A percentile compares a stretch with the other conserved stretches of the same genome.
phyloP scores from a whole-genome alignment of 1,140 invertebrate genomes.

The Drosophila tristis region DNA sequence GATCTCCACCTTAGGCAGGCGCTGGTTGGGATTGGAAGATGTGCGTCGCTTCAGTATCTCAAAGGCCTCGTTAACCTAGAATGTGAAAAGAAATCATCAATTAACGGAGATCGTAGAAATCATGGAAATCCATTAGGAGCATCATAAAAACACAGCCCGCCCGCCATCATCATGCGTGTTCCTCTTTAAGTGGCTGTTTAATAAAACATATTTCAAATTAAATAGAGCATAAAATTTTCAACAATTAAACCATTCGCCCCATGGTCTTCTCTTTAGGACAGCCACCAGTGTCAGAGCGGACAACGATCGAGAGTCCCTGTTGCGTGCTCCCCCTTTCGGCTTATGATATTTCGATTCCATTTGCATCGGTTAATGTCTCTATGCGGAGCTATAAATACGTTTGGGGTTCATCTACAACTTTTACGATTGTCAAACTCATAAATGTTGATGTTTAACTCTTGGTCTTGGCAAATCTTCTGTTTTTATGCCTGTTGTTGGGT shows the following conservation, averaged over 20 bases:
- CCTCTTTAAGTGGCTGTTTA: constrained; percentile 74
- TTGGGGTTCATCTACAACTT: constrained; percentile 49
- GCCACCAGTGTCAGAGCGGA: constrained; percentile 29
- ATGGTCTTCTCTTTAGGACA: constrained; percentile 54
- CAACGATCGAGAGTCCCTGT: neutral
- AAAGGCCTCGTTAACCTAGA: constrained; percentile 98
- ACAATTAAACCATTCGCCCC: constrained; percentile 70
- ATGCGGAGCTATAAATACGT: constrained; percentile 74
- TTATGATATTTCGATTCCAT: neutral
- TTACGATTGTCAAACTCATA: constrained; percentile 72
- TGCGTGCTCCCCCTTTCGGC: neutral
- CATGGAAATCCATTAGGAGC: constrained; percentile 73
- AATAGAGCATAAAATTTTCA: constrained; percentile 79
- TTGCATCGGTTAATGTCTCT: constrained; percentile 55
- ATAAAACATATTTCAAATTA: constrained; percentile 82
- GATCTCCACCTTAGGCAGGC: constrained; percentile 98
- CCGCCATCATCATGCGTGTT: constrained; percentile 16
- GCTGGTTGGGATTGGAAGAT: constrained; percentile 96
- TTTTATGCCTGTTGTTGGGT: constrained; percentile 62
- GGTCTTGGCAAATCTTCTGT: constrained; percentile 72
- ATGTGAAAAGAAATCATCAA: constrained; percentile 51
- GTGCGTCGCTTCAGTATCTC: constrained; percentile 96
- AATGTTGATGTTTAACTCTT: constrained; percentile 60
- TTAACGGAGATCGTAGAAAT: constrained; percentile 64
- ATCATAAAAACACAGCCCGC: constrained; percentile 51